Percentiles rank a stretch among this genome's conserved stretches.
Conservation (phyloP, 2,113 vertebrate species). For the Paradisaea rubra region DNA sequence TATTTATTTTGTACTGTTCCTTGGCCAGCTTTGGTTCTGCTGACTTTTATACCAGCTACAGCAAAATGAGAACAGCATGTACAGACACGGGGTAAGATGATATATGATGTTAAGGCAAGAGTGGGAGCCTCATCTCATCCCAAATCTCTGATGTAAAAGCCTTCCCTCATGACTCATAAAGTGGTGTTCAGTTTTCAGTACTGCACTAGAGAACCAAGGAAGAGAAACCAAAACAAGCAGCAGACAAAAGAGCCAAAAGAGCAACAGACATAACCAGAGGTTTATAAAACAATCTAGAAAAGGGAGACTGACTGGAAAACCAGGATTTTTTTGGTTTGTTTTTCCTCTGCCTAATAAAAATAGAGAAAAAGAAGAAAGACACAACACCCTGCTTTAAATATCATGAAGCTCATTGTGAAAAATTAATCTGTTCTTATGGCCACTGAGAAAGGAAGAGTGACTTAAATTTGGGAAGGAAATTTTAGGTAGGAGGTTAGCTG, state of each 20-base stretch:
- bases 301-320: neutral
- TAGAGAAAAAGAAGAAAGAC: neutral
- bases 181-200: neutral
- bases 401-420: neutral
- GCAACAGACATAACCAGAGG: neutral
- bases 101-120: neutral
- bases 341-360: neutral
- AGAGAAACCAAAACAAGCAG: neutral
- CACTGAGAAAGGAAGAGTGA: neutral
- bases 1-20: slow-evolving; percentile 34
- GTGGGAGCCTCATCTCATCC: neutral
- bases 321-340: neutral
- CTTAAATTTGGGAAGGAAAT: neutral
- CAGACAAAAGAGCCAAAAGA: neutral
- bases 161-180: neutral
- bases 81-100: neutral
- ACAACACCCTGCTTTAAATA: neutral
- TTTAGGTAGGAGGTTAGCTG: neutral
- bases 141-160: neutral
- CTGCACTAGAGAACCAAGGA: neutral
- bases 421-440: neutral
- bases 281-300: neutral
- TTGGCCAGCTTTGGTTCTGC: neutral
- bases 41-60: neutral
- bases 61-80: slow-evolving; percentile 2